Evolutionary conservation across 1,140 invertebrate genomes (phyloP).

Genomic region (Sitobion miscanthi): DNA sequence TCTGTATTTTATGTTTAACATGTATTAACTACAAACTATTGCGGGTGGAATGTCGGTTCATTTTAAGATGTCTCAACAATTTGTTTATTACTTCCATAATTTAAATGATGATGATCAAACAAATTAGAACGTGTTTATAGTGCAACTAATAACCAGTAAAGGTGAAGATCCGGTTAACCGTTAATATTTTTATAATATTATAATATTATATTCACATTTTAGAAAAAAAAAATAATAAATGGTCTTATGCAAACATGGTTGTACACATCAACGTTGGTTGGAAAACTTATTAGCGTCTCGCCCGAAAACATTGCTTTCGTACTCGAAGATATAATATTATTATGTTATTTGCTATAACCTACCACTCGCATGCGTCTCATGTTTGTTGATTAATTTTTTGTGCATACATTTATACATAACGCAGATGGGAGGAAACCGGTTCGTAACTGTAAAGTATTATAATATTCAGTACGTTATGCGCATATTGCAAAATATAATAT

Average conservation of each 20-base stretch:
- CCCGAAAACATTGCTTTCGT: neutral
- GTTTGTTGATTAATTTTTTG: slow-evolving; percentile 24
- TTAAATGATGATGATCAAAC: neutral
- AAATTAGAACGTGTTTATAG: neutral
- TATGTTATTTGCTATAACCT: neutral
- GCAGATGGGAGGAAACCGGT: neutral
- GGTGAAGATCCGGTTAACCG: neutral
- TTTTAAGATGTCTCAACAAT: neutral
- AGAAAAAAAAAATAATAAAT: neutral
- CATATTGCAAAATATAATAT: neutral
- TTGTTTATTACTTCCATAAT: neutral
- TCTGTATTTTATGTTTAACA: neutral
- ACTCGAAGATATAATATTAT: neutral
- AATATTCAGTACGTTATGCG: neutral
- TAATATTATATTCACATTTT: neutral
- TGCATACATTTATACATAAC: neutral
- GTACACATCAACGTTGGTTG: neutral
- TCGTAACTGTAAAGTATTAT: slow-evolving; percentile 31
- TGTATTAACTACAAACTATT: neutral
- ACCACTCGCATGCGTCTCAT: neutral
- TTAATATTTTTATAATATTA: neutral
- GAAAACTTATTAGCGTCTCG: neutral
- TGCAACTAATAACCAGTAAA: neutral
- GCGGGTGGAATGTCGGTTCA: neutral
- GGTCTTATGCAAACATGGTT: neutral